Percentiles rank a stretch among this genome's conserved stretches.
Conservation (phyloP, 2,888 invertebrate genomes). For the Hypselothyrea guttata region DNA sequence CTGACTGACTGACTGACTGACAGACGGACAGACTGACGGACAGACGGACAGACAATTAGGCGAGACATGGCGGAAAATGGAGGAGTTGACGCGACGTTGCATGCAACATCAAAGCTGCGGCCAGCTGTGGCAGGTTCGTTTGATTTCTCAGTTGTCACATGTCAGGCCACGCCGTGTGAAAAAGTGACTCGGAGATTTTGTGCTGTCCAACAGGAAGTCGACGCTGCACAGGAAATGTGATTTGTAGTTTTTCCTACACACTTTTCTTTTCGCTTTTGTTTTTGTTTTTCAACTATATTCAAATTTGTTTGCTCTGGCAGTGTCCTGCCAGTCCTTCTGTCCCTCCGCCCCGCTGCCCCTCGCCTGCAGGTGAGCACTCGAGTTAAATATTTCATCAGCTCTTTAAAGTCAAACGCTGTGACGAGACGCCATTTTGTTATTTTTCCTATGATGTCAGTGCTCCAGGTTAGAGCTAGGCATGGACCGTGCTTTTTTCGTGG, state of each 20-base stretch:
- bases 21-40: slow-evolving; percentile 52
- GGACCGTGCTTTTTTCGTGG: no score
- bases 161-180: slow-evolving; percentile 69
- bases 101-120: slow-evolving; percentile 72
- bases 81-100: slow-evolving; percentile 72
- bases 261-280: slow-evolving; percentile 16
- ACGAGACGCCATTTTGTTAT: slow-evolving; percentile 66
- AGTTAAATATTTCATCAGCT: slow-evolving; percentile 33
- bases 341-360: background rate
- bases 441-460: slow-evolving; percentile 59
- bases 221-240: slow-evolving; percentile 73
- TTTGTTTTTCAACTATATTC: slow-evolving; percentile 36
- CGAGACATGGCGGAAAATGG: slow-evolving; percentile 79
- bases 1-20: slow-evolving; percentile 30
- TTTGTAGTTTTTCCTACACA: slow-evolving; percentile 63
- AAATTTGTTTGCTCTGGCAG: slow-evolving; percentile 53
- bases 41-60: slow-evolving; percentile 70
- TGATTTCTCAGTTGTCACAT: slow-evolving; percentile 61
- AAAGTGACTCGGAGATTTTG: slow-evolving; percentile 79
- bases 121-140: slow-evolving; percentile 59
- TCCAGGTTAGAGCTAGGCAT: no score
- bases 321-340: slow-evolving; percentile 26
- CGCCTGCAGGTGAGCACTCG: slow-evolving; percentile 15
- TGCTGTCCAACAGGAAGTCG: slow-evolving; percentile 71
- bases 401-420: slow-evolving; percentile 47